A percentile compares a stretch with the other conserved stretches of the same genome.
phyloP scores from a whole-genome alignment of 2,113 vertebrate genomes.

The Erythrocercus mccallii region DNA sequence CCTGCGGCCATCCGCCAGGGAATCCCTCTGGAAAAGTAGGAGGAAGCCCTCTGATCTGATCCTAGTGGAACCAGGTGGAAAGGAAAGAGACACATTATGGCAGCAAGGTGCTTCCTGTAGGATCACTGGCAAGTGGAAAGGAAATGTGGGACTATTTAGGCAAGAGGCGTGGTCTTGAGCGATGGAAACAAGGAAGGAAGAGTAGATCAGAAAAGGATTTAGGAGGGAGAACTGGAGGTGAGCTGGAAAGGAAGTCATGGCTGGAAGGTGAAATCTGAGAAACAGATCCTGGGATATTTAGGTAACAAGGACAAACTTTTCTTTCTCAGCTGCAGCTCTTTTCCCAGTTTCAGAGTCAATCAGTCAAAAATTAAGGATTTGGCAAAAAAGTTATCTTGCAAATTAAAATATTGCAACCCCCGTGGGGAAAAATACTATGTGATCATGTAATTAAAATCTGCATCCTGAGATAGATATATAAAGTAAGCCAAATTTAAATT shows the following conservation, averaged over 20 bases:
- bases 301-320: neutral
- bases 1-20: rapidly evolving
- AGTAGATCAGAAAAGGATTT: conserved; percentile 33
- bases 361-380: neutral
- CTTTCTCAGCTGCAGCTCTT: conserved; percentile 12
- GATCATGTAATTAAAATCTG: neutral
- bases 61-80: neutral
- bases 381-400: neutral
- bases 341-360: conserved; percentile 14
- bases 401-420: neutral
- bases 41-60: neutral
- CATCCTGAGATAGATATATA: neutral
- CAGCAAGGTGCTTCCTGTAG: conserved; percentile 43
- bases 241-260: conserved; percentile 5
- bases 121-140: neutral
- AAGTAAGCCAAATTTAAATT: neutral
- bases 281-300: conserved; percentile 1
- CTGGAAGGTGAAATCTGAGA: conserved; percentile 19
- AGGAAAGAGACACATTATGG: neutral
- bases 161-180: neutral
- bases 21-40: neutral
- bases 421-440: neutral
- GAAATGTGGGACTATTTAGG: conserved; percentile 44
- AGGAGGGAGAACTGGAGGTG: neutral
- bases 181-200: neutral